A percentile compares a stretch with the other conserved stretches of the same genome.
Conservation (phyloP, 2,888 invertebrate species). For the Catotricha subobsoleta region DNA sequence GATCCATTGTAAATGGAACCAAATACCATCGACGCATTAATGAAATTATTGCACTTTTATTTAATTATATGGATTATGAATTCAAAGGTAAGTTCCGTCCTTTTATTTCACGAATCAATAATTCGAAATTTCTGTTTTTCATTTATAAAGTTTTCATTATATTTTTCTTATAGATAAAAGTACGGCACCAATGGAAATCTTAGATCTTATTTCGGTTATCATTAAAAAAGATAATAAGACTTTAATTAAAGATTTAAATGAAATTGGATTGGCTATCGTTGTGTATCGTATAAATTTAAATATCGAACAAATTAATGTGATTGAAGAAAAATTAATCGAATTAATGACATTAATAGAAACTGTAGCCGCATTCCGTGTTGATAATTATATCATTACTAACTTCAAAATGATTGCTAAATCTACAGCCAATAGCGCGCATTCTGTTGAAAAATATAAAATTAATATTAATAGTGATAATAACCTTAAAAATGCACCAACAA, state of each 20-base stretch:
- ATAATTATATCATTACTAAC: background rate
- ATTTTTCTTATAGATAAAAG: background rate
- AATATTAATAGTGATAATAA: no score
- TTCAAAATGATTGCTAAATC: background rate
- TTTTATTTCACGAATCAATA: background rate
- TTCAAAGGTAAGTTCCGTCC: background rate
- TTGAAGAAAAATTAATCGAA: background rate
- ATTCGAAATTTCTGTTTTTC: background rate
- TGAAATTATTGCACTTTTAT: background rate
- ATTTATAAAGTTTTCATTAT: background rate
- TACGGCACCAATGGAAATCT: background rate
- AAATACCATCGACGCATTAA: background rate
- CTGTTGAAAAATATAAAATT: no score
- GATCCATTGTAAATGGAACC: background rate
- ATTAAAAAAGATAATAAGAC: background rate
- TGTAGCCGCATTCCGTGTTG: background rate
- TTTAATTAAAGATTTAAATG: background rate
- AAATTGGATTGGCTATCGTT: background rate
- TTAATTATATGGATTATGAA: constrained; percentile 2
- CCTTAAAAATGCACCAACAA: no score
- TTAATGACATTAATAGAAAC: background rate
- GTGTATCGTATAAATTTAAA: background rate
- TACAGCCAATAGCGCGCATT: no score
- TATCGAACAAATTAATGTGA: background rate
- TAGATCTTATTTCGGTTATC: background rate